These are phyloP conservation scores for Aquatica leii DNA, from an alignment of 2,888 invertebrate species.

Conservation along the genomic window DNA sequence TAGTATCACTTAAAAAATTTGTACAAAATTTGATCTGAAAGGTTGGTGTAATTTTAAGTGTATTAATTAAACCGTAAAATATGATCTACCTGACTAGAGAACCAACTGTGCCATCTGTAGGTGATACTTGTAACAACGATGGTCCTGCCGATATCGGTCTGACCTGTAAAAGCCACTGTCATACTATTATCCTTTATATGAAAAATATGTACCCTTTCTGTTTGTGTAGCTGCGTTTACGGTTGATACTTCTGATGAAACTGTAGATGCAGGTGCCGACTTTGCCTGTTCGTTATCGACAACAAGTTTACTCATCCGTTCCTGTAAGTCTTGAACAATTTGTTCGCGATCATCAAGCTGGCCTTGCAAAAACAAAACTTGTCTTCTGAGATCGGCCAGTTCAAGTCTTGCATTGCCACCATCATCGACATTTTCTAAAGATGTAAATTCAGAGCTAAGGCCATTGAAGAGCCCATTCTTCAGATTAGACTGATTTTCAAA, in stretches of 20 bases:
- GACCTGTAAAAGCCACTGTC: conserved; percentile 57
- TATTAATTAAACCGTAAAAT: neutral
- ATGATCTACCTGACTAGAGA: conserved; percentile 65
- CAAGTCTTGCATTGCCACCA: conserved; percentile 64
- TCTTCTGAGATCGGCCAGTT: conserved; percentile 80
- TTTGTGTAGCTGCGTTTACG: conserved; percentile 86
- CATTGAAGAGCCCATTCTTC: conserved; percentile 73
- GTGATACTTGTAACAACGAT: conserved; percentile 63
- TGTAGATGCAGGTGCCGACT: conserved; percentile 58
- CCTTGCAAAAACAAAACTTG: conserved; percentile 87
- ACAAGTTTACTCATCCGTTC: conserved; percentile 70
- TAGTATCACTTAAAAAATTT: too few species aligned
- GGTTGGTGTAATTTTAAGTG: too few species aligned
- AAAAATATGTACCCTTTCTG: conserved; percentile 73
- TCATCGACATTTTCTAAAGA: conserved; percentile 52
- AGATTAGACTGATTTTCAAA: conserved; percentile 69
- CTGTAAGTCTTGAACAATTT: conserved; percentile 81
- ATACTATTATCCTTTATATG: neutral
- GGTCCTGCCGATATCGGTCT: conserved; percentile 68
- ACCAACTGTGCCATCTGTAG: conserved; percentile 63
- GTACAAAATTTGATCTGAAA: too few species aligned
- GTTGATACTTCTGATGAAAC: conserved; percentile 64
- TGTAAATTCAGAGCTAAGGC: conserved; percentile 61
- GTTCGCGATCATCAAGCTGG: conserved; percentile 87
- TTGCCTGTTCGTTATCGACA: conserved; percentile 59